Percentiles rank a stretch among this genome's conserved stretches.
Evolutionary conservation across 1,140 invertebrate genomes (phyloP).

Genomic region (Zaprionus africanus): DNA sequence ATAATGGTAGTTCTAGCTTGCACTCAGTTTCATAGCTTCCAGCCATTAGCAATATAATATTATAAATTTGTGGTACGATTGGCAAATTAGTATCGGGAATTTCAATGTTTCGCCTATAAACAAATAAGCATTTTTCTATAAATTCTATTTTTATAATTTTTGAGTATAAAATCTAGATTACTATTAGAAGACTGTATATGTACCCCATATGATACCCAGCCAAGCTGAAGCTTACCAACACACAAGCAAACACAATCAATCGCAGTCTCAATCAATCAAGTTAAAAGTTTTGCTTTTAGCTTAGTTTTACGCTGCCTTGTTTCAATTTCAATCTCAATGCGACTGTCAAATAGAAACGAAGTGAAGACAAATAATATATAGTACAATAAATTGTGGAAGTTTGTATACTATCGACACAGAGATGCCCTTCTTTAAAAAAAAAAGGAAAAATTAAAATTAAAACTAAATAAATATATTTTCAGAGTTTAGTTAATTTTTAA

Average conservation of each 20-base stretch:
- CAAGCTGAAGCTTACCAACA: conserved; percentile 8
- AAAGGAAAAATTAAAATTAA: no score
- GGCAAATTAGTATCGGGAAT: background rate
- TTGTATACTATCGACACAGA: no score
- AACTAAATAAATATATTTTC: no score
- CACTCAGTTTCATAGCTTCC: background rate
- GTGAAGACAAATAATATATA: no score
- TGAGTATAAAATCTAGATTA: background rate
- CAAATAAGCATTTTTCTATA: no score
- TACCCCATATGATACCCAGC: no score
- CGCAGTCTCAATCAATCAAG: conserved; percentile 58
- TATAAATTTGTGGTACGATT: background rate
- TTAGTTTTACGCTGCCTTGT: conserved; percentile 1
- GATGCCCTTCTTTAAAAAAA: background rate
- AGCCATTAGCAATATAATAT: background rate
- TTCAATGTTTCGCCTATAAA: background rate
- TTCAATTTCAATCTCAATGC: conserved; percentile 49
- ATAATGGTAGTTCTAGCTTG: background rate
- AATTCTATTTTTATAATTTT: background rate
- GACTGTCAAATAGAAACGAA: conserved; percentile 35
- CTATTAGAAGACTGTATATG: background rate
- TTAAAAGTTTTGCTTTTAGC: conserved; percentile 46
- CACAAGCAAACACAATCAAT: conserved; percentile 62
- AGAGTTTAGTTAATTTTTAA: no score
- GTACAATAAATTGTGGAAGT: no score